Base-by-base conservation (phyloP, 2,113 vertebrate species). In the Burhinus oedicnemus region DNA sequence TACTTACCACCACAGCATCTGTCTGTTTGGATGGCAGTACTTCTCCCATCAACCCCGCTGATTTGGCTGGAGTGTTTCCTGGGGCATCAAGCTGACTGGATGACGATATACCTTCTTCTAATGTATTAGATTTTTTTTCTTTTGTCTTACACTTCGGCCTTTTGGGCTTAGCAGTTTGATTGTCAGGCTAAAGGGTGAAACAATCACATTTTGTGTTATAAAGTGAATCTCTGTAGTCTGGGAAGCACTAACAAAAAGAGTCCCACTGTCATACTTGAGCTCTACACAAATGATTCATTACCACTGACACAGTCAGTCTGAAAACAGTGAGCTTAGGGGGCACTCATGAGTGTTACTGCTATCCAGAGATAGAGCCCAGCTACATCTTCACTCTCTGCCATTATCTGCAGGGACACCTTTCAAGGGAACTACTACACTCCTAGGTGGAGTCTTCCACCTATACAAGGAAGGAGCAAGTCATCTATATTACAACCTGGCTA, bases 1-100 rank as follows among this genome's bases (percentile, higher is more conserved):
- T 22, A 83, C 97, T 97, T 69, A 97, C 97, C 89, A 58, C 19
- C 19, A 36, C 52, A 83, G 61, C 27, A 52, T 19, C 55, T 44
- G n/a, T 27, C 11, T 2, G 7, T 47, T 62, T 44, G 11, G n/a
- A 18, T 15, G 72, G 52, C 11, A 65, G 40, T 32, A n/a, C 29
- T 65, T 71, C 36, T 52, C 61, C 36, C 45, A 54, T 4, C 68
- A 71, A 4, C 9, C 29, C 64, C 34, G 15, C 23, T 34, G 90
- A 51, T 57, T 1, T 45, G 74, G 38, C 52, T 17, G 49, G 40
- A 4, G 2, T 5, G 15, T 8, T 22, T 92, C 72, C 80, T 17
- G 69, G 22, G 81, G 30, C 32, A 91, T 11, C 82, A 38, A 18
- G 30, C 54, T 51, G 89, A 70, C 61, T 22, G 9, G 57, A 75